Evolutionary conservation across 1,140 invertebrate species (phyloP), one percentile per base, ranked within the genome.

Genomic region (Scylla paramamosain): DNA sequence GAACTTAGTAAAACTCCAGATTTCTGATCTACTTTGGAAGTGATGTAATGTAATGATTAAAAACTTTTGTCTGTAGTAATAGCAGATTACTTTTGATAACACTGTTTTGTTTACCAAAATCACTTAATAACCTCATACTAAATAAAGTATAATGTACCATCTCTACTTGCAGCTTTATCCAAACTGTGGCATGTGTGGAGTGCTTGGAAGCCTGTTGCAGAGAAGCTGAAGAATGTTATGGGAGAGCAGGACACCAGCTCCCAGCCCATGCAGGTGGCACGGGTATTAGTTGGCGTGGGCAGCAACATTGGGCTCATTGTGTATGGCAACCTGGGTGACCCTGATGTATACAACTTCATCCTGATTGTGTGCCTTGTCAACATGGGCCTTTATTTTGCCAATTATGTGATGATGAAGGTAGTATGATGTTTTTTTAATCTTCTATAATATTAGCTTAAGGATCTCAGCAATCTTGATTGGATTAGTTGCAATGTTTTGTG

Each of bases 351-450:
- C n/a, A 39, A n/a, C 29, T 95, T 59, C 52, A 87, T 95, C 48
- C 91, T 95, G 12, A 39, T 92, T 4, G 31, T 95, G 31, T 95
- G 90, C 48, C 94, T 95, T 16, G 28, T 84, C 82, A 95, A 95
- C 90, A 86, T 86, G 82, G 83, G 94, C 29, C 82, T 95, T 29
- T 95, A 95, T 32, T 92, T 95, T 86, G n/a, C 32, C 32, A 95
- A 95, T 45, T 95, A 95, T 67, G 39, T 95, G 7, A 46, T 95
- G 0, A 86, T 88, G 20, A 95, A 95, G 94, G 94, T 92, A 29
- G 29, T 93, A 10, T 87, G 25, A n/a, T 32, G 52, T 59, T 59
- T 59, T 16, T 59, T 59, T 16, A 12, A 29, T 46, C 28, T 91
- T 0, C 25, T 20, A n/a, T 90, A n/a, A 28, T 12, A 86, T 16